Evolutionary conservation across 2,113 vertebrate species (phyloP), one percentile per base, ranked within the genome.

Genomic region (Tragelaphus strepsiceros): DNA sequence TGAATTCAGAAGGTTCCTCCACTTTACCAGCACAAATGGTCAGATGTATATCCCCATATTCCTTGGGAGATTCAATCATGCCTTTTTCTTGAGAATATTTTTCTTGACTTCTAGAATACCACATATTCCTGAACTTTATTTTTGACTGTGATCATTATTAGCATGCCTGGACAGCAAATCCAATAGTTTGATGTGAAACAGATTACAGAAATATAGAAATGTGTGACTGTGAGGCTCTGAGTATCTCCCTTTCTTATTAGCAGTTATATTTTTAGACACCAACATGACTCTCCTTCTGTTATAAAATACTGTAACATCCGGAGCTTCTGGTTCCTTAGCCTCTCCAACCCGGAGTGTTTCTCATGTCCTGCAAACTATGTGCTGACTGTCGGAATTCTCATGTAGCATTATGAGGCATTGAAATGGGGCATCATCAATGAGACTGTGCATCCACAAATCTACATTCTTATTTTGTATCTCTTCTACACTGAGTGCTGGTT

Each of bases 251-350:
- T 83, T 28, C 26, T 62, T 77, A 14, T 32, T n/a, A 17, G 28
- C 17, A 88, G 2, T 91, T 84, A 64, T 2, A 56, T 54, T 19
- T 15, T 92, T 87, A 49, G 53, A 21, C 7, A 32, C 24, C 56
- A 89, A 2, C 22, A 0, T 51, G 9, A 91, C 7, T 11, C 0
- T 1, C 6, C 11, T 39, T 56, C 61, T 51, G 5, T 28, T 54
- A 82, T 54, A 54, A 82, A 74, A 74, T 19, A 17, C 3, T 59
- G n/a, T 56, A 58, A 87, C 92, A 81, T 85, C 8, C 16, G 56
- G n/a, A 49, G 32, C 4, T 77, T 26, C 39, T 43, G 3, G 0
- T 77, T 91, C 30, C 9, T 46, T 49, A 26, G 22, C 7, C 64
- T 16, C 17, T 56, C 3, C 7, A 67, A 21, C 7, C 59, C 5